Evolutionary conservation across 23 tunicate genomes (phyloP).

Genomic region (Trididemnum miniatum): DNA sequence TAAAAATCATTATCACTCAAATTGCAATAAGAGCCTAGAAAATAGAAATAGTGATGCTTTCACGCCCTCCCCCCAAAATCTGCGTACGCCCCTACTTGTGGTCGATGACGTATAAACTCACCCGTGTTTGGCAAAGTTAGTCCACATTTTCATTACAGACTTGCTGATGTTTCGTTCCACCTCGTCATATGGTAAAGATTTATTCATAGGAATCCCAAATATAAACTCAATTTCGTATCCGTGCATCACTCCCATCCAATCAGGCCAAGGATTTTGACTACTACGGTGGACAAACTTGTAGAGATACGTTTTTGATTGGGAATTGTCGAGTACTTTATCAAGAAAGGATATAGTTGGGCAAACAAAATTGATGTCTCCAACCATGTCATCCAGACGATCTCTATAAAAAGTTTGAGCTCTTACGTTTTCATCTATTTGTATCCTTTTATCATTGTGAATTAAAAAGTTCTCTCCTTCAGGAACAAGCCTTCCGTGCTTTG

Average conservation of each 20-base stretch:
- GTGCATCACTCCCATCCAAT: conserved; percentile 97
- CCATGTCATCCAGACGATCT: conserved; percentile 64
- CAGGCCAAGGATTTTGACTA: conserved; percentile 84
- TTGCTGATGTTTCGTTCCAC: conserved; percentile 40
- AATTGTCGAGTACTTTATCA: conserved; percentile 1
- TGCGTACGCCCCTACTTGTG: too few relatives aligned
- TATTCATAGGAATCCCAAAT: conserved; percentile 67
- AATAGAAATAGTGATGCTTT: too few relatives aligned
- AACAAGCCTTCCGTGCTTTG: neutral
- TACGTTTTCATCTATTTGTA: neutral
- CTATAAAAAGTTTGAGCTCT: conserved; percentile 38
- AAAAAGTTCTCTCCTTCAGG: neutral
- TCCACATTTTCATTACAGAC: conserved; percentile 75
- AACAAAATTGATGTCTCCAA: conserved; percentile 79
- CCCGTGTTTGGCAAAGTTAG: conserved; percentile 87
- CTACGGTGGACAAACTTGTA: conserved; percentile 79
- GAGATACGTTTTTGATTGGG: conserved; percentile 12
- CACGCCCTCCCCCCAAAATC: too few relatives aligned
- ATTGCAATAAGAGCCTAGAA: too few relatives aligned
- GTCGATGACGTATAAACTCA: too few relatives aligned
- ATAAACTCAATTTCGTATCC: conserved; percentile 93
- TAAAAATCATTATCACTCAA: too few relatives aligned
- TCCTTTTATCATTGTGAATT: neutral
- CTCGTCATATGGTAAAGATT: conserved; percentile 38
- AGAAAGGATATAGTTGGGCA: conserved; percentile 66